These are phyloP conservation scores for Agrochola lota DNA, from an alignment of 2,888 invertebrate species.

Conservation along the genomic window DNA sequence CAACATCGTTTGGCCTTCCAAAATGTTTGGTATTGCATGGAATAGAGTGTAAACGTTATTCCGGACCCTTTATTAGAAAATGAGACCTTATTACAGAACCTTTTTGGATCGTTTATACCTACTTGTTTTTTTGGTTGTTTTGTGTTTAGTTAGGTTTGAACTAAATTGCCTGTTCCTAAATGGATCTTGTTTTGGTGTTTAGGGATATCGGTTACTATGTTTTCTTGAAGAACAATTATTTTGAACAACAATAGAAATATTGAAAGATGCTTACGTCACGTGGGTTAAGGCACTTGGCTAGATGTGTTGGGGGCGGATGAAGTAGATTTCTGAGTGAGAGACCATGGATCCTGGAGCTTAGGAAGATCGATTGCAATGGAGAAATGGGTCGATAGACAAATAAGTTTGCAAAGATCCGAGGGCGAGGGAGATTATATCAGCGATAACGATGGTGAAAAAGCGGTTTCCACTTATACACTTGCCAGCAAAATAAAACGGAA, in stretches of 20 bases:
- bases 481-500: too few relatives aligned
- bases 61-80: conserved; percentile 42
- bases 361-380: not conserved
- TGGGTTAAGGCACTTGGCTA: not conserved
- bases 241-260: not conserved
- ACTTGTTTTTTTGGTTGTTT: conserved; percentile 17
- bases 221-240: not conserved
- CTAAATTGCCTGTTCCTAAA: conserved; percentile 10
- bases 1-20: conserved; percentile 46
- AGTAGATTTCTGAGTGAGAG: not conserved
- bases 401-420: not conserved
- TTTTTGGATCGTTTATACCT: conserved; percentile 34
- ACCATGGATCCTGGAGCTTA: not conserved
- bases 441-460: not conserved
- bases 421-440: not conserved
- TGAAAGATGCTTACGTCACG: not conserved
- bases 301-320: too few relatives aligned
- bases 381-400: not conserved
- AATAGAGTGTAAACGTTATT: conserved; percentile 51
- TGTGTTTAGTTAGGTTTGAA: conserved; percentile 25
- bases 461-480: not conserved
- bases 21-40: conserved; percentile 54
- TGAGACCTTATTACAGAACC: conserved; percentile 37
- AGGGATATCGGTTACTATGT: not conserved
- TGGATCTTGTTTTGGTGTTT: not conserved